phyloP scores from a whole-genome alignment of 2,113 vertebrate genomes.

The Melanerpes aurifrons region DNA sequence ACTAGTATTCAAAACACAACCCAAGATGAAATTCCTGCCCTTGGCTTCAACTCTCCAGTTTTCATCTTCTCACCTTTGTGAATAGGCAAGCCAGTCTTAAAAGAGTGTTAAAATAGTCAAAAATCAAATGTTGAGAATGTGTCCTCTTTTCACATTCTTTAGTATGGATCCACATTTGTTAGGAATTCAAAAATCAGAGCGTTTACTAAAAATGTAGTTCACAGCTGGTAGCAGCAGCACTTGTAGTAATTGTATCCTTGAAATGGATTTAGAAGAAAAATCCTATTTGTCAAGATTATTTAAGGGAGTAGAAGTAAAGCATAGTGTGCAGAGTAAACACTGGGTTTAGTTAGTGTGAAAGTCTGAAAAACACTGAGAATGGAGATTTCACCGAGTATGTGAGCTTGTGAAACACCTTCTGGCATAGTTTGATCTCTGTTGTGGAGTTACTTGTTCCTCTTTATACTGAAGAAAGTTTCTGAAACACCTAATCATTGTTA shows the following conservation, averaged over 20 bases:
- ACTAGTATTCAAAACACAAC: not conserved
- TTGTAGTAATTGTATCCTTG: not conserved
- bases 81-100: not conserved
- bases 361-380: not conserved
- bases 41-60: not conserved
- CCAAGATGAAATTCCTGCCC: not conserved
- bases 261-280: not conserved
- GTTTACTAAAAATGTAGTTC: not conserved
- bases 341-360: not conserved
- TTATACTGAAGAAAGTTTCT: not conserved
- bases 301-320: not conserved
- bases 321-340: not conserved
- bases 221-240: not conserved
- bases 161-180: not conserved
- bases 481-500: not conserved
- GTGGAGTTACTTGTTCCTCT: not conserved
- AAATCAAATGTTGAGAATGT: not conserved
- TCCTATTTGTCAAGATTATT: not conserved
- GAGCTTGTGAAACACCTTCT: not conserved
- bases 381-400: not conserved
- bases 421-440: not conserved
- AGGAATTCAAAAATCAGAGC: not conserved
- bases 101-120: not conserved
- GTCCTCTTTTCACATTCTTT: not conserved
- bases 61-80: constrained; percentile 1